Conservation (phyloP, 1,140 invertebrate genomes). For the Drosophila albomicans region DNA sequence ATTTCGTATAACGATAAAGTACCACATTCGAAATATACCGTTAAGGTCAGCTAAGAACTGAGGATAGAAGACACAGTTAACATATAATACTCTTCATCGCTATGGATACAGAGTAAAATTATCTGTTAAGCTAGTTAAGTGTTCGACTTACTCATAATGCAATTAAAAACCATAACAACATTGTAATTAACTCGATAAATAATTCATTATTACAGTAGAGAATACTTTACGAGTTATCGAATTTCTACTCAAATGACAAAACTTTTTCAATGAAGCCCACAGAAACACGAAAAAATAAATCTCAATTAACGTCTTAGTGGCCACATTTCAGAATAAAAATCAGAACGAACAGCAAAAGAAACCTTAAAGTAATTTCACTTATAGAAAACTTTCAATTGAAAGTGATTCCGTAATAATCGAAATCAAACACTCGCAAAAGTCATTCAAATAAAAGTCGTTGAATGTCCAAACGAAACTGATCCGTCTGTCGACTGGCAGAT, state of each 20-base stretch:
- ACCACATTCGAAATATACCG: too few relatives aligned
- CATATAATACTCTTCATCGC: too few relatives aligned
- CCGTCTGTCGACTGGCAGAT: constrained; percentile 35
- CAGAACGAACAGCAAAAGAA: background rate
- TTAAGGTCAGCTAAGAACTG: too few relatives aligned
- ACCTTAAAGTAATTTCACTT: constrained; percentile 29
- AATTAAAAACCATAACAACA: background rate
- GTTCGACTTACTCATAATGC: too few relatives aligned
- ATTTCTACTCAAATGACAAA: background rate
- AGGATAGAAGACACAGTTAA: too few relatives aligned
- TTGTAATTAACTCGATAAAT: background rate
- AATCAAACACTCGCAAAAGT: constrained; percentile 68
- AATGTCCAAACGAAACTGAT: constrained; percentile 25
- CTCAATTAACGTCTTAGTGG: constrained; percentile 22
- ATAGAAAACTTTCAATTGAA: constrained; percentile 32
- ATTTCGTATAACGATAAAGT: too few relatives aligned
- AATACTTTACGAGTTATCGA: background rate
- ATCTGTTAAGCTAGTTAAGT: too few relatives aligned
- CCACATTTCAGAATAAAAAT: background rate
- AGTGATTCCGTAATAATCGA: constrained; percentile 60
- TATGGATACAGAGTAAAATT: too few relatives aligned
- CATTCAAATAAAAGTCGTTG: constrained; percentile 41
- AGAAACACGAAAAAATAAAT: constrained; percentile 1
- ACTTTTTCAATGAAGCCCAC: constrained; percentile 2
- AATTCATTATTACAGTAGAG: background rate